Conservation (phyloP, 1,140 invertebrate species). For the Triops longicaudatus region DNA sequence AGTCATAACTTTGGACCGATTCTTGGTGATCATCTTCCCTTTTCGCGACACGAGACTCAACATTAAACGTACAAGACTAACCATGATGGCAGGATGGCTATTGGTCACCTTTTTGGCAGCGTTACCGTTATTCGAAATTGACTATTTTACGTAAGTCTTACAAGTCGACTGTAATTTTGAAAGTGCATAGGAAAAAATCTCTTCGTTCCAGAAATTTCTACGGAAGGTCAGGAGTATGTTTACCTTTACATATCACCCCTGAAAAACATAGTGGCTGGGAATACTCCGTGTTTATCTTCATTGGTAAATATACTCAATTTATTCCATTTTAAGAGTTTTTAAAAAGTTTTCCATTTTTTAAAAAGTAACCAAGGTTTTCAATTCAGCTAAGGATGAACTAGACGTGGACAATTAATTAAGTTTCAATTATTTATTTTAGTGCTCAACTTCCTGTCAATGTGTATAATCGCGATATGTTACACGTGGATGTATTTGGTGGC, state of each 20-base stretch:
- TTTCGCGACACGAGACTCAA: conserved; percentile 41
- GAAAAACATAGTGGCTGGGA: conserved; percentile 49
- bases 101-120: conserved; percentile 42
- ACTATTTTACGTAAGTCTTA: conserved; percentile 40
- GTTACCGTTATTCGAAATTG: conserved; percentile 41
- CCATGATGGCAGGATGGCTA: conserved; percentile 45
- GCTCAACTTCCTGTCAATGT: conserved; percentile 47
- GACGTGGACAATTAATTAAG: too few species aligned
- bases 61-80: conserved; percentile 39
- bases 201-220: conserved; percentile 43
- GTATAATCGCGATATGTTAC: conserved; percentile 48
- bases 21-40: conserved; percentile 49
- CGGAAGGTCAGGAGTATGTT: conserved; percentile 50
- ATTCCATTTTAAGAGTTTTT: conserved; percentile 1
- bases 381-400: too few species aligned
- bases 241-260: conserved; percentile 51
- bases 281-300: conserved; percentile 50
- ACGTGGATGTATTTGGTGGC: conserved; percentile 50
- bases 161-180: not conserved
- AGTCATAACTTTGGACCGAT: conserved; percentile 50
- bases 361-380: too few species aligned
- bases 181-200: not conserved
- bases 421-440: conserved; percentile 31
- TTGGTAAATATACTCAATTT: conserved; percentile 43
- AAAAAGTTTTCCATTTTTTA: not conserved